A percentile compares a stretch with the other conserved stretches of the same genome.
phyloP scores from a whole-genome alignment of 2,797 vertebrate genomes.

The Argya squamiceps region DNA sequence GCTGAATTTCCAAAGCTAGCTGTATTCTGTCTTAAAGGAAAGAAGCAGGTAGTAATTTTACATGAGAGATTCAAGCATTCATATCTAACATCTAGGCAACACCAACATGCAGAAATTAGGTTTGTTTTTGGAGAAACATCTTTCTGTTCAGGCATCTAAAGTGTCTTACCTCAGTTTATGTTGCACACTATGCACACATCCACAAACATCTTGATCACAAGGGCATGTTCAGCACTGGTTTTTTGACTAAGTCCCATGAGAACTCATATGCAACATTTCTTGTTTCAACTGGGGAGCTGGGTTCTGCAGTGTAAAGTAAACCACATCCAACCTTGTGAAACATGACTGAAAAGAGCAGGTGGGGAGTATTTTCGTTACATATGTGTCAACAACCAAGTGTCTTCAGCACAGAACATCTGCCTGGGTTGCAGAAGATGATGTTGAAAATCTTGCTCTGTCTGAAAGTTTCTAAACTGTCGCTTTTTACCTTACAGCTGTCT shows the following conservation, averaged over 20 bases:
- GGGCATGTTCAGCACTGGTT: neutral
- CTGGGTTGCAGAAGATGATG: neutral
- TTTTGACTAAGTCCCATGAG: neutral
- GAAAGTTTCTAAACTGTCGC: neutral
- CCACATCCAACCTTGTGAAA: neutral
- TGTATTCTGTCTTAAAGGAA: neutral
- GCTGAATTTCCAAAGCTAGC: neutral
- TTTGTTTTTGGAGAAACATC: neutral
- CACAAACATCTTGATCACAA: neutral
- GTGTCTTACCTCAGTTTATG: neutral
- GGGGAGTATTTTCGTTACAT: neutral
- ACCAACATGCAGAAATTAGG: neutral
- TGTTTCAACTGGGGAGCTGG: neutral
- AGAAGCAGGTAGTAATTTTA: neutral
- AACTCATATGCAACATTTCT: neutral
- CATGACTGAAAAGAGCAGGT: neutral
- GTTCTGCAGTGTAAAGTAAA: neutral
- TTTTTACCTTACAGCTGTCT: neutral
- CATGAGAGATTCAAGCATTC: neutral
- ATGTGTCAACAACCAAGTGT: neutral
- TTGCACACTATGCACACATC: neutral
- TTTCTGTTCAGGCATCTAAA: neutral
- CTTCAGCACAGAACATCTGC: neutral
- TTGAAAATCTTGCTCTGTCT: neutral
- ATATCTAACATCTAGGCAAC: neutral